Percentiles rank a stretch among this genome's conserved stretches.
Conservation (phyloP, 2,888 invertebrate genomes). For the Podotricha telesiphe region DNA sequence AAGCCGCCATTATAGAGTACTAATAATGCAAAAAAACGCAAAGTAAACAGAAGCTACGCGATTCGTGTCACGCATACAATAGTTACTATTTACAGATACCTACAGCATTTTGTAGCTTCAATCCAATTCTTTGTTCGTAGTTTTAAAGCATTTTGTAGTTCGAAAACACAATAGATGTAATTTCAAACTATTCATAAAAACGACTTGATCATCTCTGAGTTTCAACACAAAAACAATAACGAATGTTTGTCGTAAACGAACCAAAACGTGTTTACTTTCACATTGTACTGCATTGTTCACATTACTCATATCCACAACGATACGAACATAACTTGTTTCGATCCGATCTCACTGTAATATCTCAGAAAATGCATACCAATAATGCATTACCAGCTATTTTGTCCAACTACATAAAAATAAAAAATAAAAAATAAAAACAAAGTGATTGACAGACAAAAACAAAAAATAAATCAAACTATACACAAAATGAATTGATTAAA, state of each 20-base stretch:
- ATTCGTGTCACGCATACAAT: conserved; percentile 9
- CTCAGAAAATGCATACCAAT: conserved; percentile 24
- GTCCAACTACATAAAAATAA: background rate
- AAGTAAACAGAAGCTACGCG: conserved; percentile 4
- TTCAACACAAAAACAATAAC: conserved; percentile 31
- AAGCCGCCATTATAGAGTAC: background rate
- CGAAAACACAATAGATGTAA: conserved; percentile 16
- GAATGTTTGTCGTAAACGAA: conserved; percentile 33
- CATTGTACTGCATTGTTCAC: conserved; percentile 37
- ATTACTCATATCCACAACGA: conserved; percentile 46
- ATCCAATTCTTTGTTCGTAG: conserved; percentile 17
- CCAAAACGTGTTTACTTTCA: conserved; percentile 41
- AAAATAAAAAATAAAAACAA: background rate
- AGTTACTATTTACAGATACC: conserved; percentile 15
- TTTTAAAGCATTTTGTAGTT: conserved; percentile 5
- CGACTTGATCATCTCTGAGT: conserved; percentile 19
- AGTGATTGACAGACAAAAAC: background rate
- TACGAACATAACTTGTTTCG: conserved; percentile 34
- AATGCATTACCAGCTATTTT: conserved; percentile 34
- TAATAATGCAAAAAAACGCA: background rate
- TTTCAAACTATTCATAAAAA: conserved; percentile 23
- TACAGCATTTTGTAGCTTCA: background rate
- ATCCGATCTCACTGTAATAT: conserved; percentile 36
- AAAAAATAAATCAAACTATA: background rate
- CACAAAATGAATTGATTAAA: conserved; percentile 4